Base-by-base conservation (phyloP, 2,797 vertebrate genomes). In the Tragopan temminckii region DNA sequence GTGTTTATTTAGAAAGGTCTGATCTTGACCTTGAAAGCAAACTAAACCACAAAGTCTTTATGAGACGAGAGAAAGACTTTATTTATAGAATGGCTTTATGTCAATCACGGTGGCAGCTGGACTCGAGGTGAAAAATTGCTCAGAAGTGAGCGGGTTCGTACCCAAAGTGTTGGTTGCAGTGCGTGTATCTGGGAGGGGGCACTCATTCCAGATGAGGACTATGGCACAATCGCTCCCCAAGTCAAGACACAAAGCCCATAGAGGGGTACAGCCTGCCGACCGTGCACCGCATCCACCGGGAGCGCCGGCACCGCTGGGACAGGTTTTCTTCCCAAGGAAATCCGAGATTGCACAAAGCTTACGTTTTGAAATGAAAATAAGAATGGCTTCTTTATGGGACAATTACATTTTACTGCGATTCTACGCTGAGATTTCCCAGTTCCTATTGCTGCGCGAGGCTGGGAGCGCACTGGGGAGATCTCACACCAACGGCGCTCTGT, bases 81-180 rank as follows among this genome's bases (percentile, higher is more conserved):
- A 99, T 99, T 99, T 99, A 99, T 98, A 98, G 98, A 99, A 98
- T 98, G 98, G 98, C 98, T 98, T 98, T 97, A 96, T 97, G 98
- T 98, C 98, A 98, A 98, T 99, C 98, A 98, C 50, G 59, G 97
- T 57, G 46, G 97, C 98, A 98, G 98, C 97, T 94, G 98, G 97
- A 97, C 97, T 95, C 55, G 38, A 63, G 61, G 61, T 63, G 61
- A 63, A 63, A 63, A 63, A 63, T 63, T 63, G 40, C 61, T 20
- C 27, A 31, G 61, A 63, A 63, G 61, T 19, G 61, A 63, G 61
- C 6, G 61, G 38, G 61, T 31, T 63, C 8, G 38, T 31, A 31
- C 29, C 61, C 61, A 63, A 63, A 63, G 38, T 8, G 19, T 42
- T 42, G 27, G 40, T 20, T 38, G 38, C 18, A 29, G 59, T 16